Evolutionary conservation across 2,113 vertebrate species (phyloP).

Genomic region (Rostratula benghalensis): DNA sequence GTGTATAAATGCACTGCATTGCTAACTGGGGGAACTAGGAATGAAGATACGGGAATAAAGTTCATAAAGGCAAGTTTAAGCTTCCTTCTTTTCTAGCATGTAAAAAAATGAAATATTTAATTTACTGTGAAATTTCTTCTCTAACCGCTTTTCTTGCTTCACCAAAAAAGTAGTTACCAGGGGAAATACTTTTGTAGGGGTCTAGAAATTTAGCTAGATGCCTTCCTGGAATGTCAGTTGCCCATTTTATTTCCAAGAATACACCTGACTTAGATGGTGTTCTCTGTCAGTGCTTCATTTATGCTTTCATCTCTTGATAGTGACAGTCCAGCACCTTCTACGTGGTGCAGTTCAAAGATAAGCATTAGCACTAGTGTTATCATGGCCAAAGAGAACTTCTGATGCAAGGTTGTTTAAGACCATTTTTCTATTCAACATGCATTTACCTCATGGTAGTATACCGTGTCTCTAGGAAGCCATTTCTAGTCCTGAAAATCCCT

Average conservation of each 20-base stretch:
- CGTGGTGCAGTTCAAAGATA: rapidly evolving
- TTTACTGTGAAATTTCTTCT: neutral
- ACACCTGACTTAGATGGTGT: neutral
- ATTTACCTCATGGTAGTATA: neutral
- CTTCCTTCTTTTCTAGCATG: neutral
- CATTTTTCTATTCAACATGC: neutral
- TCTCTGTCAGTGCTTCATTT: neutral
- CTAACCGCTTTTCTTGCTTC: neutral
- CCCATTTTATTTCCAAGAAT: neutral
- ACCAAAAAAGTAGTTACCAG: neutral
- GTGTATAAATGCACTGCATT: neutral
- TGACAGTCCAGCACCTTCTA: neutral
- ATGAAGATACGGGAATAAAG: neutral
- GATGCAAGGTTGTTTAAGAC: neutral
- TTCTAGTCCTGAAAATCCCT: neutral
- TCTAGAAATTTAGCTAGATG: neutral
- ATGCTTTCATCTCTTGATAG: neutral
- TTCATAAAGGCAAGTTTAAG: neutral
- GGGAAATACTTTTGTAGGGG: neutral
- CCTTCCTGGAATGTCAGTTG: neutral
- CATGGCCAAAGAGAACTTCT: neutral
- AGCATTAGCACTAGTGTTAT: neutral
- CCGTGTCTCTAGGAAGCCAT: neutral
- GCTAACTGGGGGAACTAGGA: neutral
- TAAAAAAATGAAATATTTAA: neutral